Base-by-base conservation (phyloP, 2,888 invertebrate genomes). In the Ennomos quercinarius region DNA sequence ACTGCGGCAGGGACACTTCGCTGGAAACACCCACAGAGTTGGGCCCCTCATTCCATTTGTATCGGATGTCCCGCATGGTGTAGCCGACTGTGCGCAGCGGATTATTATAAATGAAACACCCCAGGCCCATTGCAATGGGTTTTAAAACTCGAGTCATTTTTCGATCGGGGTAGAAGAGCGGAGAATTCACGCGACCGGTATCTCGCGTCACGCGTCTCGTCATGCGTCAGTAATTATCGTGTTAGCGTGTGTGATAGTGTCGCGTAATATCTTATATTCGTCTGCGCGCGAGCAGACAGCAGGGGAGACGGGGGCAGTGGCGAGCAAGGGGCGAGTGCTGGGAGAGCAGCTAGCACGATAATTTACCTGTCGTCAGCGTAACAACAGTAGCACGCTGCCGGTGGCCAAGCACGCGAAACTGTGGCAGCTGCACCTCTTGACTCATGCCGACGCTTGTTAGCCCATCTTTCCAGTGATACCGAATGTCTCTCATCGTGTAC, bases 401-500 rank as follows among this genome's bases (percentile, higher is more conserved):
- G 94, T 98, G 98, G 91, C 98, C 98, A 93, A 98, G 96, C 90
- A 98, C 98, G 93, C 97, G 96, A 95, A 98, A 98, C 94, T 98
- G 98, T 84, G 98, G 98, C 91, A 98, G 96, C 95, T 98, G 97
- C 94, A 98, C 97, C 93, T 98, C 97, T 93, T 95, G 96, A 95
- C 97, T 97, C 95, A 98, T 97, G 93, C 97, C 97, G 93, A 98
- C 98, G 94, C 98, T 97, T 93, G 95, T 95, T 92, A 95, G 95
- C 89, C 97, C 98, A 94, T 97, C 95, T 94, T 96, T 96, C 98
- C 98, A 98, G 95, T 96, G 96, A 95, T 98, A 98, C 93, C 97
- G 96, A 95, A 98, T 98, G 95, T 98, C 98, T 95, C 96, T 96
- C 97, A 97, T 98, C 95, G 98, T 98, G 96, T 98, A 98, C 95